phyloP scores from a whole-genome alignment of 2,888 invertebrate genomes.

The Hofmannophila pseudospretella region DNA sequence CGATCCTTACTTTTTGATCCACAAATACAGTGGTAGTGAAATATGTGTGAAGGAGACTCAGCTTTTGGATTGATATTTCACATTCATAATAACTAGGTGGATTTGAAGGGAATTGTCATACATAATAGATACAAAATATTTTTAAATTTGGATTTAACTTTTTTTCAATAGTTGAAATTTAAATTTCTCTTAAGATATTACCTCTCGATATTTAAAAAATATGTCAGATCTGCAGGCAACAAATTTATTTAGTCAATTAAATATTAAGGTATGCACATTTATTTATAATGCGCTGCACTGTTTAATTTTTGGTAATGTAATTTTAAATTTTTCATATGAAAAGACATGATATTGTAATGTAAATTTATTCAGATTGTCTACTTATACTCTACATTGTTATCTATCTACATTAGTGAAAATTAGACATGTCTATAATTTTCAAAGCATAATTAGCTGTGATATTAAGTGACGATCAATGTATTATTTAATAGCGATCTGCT shows the following conservation, averaged over 20 bases:
- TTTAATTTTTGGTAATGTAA: slow-evolving; percentile 77
- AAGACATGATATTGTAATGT: slow-evolving; percentile 79
- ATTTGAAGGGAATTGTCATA: slow-evolving; percentile 76
- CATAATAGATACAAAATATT: slow-evolving; percentile 67
- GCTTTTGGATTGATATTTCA: slow-evolving; percentile 75
- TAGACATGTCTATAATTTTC: slow-evolving; percentile 78
- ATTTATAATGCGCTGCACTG: slow-evolving; percentile 79
- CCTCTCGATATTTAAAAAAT: slow-evolving; percentile 76
- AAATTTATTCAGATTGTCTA: slow-evolving; percentile 78
- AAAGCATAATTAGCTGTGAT: slow-evolving; percentile 79
- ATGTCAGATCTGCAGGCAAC: slow-evolving; percentile 79
- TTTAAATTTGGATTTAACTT: slow-evolving; percentile 75
- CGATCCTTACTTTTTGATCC: slow-evolving; percentile 68
- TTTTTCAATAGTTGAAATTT: slow-evolving; percentile 77
- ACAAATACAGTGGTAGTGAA: slow-evolving; percentile 71
- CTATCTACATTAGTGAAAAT: slow-evolving; percentile 78
- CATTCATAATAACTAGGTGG: slow-evolving; percentile 70
- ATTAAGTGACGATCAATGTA: slow-evolving; percentile 76
- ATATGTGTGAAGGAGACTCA: slow-evolving; percentile 75
- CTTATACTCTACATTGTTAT: slow-evolving; percentile 78
- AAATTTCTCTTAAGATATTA: slow-evolving; percentile 78
- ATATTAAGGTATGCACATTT: slow-evolving; percentile 79
- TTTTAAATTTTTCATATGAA: slow-evolving; percentile 76
- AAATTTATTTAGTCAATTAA: slow-evolving; percentile 80
- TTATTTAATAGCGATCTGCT: slow-evolving; percentile 75